phyloP scores from a whole-genome alignment of 2,797 vertebrate species.

The Oreochromis mossambicus region DNA sequence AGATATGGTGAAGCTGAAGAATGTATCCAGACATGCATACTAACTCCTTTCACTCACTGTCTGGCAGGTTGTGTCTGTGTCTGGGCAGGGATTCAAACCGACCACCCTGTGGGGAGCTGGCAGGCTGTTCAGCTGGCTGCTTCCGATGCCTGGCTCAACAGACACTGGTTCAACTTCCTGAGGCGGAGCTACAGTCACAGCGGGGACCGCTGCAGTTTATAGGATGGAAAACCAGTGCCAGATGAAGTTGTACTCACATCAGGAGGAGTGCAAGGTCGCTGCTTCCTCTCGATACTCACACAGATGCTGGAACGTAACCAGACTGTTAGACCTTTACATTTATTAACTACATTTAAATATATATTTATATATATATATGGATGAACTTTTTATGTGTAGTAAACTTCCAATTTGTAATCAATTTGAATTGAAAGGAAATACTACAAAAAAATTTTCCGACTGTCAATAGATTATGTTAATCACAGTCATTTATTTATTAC shows the following conservation, averaged over 20 bases:
- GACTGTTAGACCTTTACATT: background rate
- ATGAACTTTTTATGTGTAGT: background rate
- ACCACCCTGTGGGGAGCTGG: slow-evolving; percentile 39
- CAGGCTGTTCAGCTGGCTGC: background rate
- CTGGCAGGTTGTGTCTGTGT: background rate
- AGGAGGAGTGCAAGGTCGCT: background rate
- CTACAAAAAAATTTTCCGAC: no score
- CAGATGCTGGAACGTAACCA: background rate
- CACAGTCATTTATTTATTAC: background rate
- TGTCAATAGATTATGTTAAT: no score
- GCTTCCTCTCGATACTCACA: background rate
- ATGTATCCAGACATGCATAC: background rate
- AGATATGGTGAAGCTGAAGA: background rate
- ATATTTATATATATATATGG: background rate
- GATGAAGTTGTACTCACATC: background rate
- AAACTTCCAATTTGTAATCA: background rate
- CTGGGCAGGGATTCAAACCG: slow-evolving; percentile 44
- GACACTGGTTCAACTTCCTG: background rate
- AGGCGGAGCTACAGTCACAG: background rate
- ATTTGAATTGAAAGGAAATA: background rate
- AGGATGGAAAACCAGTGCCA: background rate
- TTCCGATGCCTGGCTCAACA: slow-evolving; percentile 28
- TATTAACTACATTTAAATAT: background rate
- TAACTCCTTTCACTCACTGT: background rate
- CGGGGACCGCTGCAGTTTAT: background rate